A percentile compares a stretch with the other conserved stretches of the same genome.
These are phyloP conservation scores for Malthinus seriepunctatus DNA, from an alignment of 2,888 invertebrate species.

Conservation along the genomic window DNA sequence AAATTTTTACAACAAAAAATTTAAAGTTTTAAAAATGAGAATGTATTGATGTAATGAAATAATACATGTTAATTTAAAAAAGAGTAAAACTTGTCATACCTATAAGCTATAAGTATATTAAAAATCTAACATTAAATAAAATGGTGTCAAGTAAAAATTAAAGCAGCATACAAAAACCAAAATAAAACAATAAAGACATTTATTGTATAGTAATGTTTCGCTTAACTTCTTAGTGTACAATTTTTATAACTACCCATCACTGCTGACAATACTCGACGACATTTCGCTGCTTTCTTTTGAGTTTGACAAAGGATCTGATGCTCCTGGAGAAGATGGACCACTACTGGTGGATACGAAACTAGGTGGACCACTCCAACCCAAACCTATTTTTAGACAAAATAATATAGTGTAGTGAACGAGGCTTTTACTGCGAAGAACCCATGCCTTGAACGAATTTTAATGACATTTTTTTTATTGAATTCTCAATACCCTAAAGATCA, in stretches of 20 bases:
- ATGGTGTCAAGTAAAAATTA: neutral
- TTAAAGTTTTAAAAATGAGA: no score
- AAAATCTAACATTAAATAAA: no score
- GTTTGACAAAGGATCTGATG: slow-evolving; percentile 62
- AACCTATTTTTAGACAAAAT: slow-evolving; percentile 40
- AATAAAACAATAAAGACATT: slow-evolving; percentile 9
- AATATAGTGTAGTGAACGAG: slow-evolving; percentile 8
- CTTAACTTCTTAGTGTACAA: neutral
- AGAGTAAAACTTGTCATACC: no score
- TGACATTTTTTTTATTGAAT: no score
- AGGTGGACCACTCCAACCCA: slow-evolving; percentile 85
- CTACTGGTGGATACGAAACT: slow-evolving; percentile 79
- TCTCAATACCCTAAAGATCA: no score
- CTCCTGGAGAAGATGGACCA: slow-evolving; percentile 80
- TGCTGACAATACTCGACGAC: slow-evolving; percentile 64
- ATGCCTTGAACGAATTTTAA: no score
- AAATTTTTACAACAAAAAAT: no score
- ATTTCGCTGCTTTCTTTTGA: slow-evolving; percentile 64
- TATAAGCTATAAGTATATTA: no score
- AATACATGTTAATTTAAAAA: no score
- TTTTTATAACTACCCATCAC: slow-evolving; percentile 60
- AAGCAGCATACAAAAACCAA: neutral
- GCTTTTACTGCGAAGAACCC: no score
- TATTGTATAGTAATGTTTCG: slow-evolving; percentile 1
- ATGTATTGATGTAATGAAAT: no score